Evolutionary conservation across 2,797 vertebrate genomes (phyloP).

Genomic region (Leptodactylus fallax): DNA sequence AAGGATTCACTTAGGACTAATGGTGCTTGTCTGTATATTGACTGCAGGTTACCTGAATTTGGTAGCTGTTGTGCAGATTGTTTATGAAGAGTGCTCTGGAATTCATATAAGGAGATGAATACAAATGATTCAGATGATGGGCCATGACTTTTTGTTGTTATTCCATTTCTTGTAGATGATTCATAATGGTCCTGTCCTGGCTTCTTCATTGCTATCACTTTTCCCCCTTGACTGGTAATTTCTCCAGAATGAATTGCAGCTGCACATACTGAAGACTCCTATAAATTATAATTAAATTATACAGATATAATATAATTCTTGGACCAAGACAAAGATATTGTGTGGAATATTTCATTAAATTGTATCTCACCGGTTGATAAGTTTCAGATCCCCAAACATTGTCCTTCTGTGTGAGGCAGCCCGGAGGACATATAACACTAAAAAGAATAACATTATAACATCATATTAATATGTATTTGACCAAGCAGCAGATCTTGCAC

Average conservation of each 20-base stretch:
- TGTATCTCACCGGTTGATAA: no score
- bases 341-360: no score
- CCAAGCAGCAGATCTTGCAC: not conserved
- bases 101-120: not conserved
- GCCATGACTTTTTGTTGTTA: not conserved
- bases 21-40: no score
- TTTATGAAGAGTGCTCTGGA: not conserved
- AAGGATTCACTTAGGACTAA: no score
- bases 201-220: not conserved
- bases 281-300: no score
- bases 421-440: no score
- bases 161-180: conserved; percentile 11
- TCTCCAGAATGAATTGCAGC: conserved; percentile 15
- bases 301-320: no score
- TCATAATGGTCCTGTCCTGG: no score
- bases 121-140: conserved; percentile 8
- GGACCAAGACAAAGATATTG: not conserved
- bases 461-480: not conserved
- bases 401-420: no score
- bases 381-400: no score
- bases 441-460: no score
- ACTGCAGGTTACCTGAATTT: conserved; percentile 5
- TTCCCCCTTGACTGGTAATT: not conserved
- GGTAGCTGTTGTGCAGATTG: not conserved
- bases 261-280: conserved; percentile 13